Conservation (phyloP, 2,113 vertebrate genomes). For the Rhagologus leucostigma region DNA sequence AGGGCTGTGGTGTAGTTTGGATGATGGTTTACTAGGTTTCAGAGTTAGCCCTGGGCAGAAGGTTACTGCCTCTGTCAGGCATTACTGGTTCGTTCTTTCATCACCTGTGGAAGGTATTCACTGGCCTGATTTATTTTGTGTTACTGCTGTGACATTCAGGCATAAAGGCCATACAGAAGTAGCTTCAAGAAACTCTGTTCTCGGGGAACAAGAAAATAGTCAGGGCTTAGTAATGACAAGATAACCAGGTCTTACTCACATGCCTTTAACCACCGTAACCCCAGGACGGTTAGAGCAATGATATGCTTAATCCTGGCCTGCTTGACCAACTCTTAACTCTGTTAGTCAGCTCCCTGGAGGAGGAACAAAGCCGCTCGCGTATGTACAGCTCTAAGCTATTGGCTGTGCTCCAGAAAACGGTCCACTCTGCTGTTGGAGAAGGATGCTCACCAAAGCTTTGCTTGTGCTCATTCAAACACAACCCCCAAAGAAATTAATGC, state of each 20-base stretch:
- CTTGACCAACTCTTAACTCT: constrained; percentile 7
- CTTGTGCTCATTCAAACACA: neutral
- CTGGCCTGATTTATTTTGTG: neutral
- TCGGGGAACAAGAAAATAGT: neutral
- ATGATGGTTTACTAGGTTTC: neutral
- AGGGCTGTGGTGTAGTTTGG: neutral
- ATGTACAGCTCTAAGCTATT: constrained; percentile 29
- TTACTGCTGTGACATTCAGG: neutral
- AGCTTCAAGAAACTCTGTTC: neutral
- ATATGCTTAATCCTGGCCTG: constrained; percentile 22
- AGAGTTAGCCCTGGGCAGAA: neutral
- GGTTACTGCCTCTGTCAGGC: neutral
- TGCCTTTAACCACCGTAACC: neutral
- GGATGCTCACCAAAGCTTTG: neutral
- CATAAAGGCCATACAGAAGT: neutral
- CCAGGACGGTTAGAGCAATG: neutral
- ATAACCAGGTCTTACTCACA: neutral
- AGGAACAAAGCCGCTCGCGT: neutral
- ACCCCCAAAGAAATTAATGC: neutral
- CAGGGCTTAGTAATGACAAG: neutral
- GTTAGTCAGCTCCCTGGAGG: constrained; percentile 28
- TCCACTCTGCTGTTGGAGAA: neutral
- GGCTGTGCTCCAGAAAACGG: neutral
- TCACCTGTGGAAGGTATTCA: neutral
- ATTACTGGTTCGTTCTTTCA: neutral